These are phyloP conservation scores for Corythornis vintsioides DNA, from an alignment of 2,113 vertebrate species.

Conservation along the genomic window DNA sequence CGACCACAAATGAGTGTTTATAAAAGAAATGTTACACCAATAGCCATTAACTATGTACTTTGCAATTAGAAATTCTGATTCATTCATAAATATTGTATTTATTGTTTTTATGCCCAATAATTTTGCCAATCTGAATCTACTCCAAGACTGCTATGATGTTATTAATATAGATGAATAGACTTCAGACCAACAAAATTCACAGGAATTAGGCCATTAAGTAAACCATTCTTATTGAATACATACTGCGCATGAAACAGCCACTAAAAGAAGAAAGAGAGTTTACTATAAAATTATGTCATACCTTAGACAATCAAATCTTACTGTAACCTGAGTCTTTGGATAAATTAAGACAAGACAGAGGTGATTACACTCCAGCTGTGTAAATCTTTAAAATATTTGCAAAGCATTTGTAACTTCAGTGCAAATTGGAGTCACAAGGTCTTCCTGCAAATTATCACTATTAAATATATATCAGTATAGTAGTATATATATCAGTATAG, in stretches of 20 bases:
- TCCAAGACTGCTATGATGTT: not conserved
- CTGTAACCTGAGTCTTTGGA: not conserved
- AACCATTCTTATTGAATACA: not conserved
- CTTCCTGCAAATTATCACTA: not conserved
- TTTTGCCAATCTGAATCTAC: not conserved
- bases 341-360: not conserved
- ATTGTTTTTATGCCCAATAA: not conserved
- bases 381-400: not conserved
- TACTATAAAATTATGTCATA: not conserved
- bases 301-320: not conserved
- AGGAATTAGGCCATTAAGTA: not conserved
- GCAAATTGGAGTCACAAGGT: not conserved
- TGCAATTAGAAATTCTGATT: not conserved
- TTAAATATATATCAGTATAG: not conserved
- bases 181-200: not conserved
- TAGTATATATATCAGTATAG: too few relatives aligned
- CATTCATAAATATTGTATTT: not conserved
- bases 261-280: not conserved
- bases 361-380: not conserved
- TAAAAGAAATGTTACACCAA: not conserved
- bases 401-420: not conserved
- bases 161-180: not conserved
- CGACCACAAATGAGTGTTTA: not conserved
- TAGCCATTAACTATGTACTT: not conserved
- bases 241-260: not conserved